Evolutionary conservation across 2,888 invertebrate species (phyloP).

Genomic region (Harpalus rubripes): DNA sequence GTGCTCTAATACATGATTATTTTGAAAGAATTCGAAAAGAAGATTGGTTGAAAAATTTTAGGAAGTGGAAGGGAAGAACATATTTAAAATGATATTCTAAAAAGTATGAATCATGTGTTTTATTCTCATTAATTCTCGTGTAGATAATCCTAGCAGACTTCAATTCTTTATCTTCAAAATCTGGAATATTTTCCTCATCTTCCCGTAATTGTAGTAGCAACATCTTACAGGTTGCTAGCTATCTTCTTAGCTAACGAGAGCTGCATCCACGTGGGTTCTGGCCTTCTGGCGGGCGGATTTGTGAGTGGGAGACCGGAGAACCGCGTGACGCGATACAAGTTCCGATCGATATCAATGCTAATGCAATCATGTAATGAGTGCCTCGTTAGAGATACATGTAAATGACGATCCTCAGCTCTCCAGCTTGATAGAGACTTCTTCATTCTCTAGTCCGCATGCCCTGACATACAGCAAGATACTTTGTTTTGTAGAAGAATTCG

Average conservation of each 20-base stretch:
- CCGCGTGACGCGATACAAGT: slow-evolving; percentile 56
- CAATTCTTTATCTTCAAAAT: too few relatives aligned
- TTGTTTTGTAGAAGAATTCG: not conserved
- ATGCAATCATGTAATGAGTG: slow-evolving; percentile 71
- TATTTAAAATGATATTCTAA: too few relatives aligned
- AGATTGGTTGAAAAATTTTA: too few relatives aligned
- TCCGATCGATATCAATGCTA: slow-evolving; percentile 73
- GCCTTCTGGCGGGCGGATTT: not conserved
- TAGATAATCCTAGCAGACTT: too few relatives aligned
- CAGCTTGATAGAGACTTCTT: slow-evolving; percentile 53
- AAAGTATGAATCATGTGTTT: too few relatives aligned
- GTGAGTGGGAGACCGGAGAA: slow-evolving; percentile 24
- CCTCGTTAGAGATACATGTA: slow-evolving; percentile 74
- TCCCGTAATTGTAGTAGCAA: too few relatives aligned
- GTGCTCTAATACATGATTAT: too few relatives aligned
- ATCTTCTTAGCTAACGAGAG: not conserved
- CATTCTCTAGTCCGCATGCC: not conserved
- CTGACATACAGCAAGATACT: not conserved
- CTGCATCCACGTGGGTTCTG: not conserved
- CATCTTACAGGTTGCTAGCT: too few relatives aligned
- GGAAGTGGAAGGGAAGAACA: too few relatives aligned
- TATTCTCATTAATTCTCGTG: too few relatives aligned
- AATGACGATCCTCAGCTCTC: slow-evolving; percentile 69
- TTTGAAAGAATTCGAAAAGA: too few relatives aligned
- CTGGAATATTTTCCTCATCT: too few relatives aligned